Conservation (phyloP, 2,797 vertebrate species). For the Tenualosa ilisha region DNA sequence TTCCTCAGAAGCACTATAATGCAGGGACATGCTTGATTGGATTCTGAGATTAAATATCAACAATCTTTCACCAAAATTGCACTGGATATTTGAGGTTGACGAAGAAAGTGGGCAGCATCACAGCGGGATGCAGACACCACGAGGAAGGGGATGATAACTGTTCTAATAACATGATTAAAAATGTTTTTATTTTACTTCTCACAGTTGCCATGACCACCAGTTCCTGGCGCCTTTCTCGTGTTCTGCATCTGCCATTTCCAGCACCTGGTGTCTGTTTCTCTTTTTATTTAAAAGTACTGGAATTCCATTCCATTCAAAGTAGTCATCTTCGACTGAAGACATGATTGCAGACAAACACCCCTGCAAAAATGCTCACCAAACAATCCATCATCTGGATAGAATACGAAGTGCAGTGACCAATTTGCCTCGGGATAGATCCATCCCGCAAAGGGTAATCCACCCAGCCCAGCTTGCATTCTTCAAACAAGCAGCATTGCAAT, state of each 20-base stretch:
- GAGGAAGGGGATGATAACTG: neutral
- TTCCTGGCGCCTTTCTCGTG: neutral
- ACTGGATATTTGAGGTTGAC: neutral
- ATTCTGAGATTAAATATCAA: neutral
- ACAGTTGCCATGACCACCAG: neutral
- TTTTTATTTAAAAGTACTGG: slow-evolving; percentile 5
- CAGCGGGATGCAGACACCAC: neutral
- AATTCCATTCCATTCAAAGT: neutral
- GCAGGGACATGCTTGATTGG: neutral
- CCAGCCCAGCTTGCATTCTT: neutral
- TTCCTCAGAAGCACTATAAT: neutral
- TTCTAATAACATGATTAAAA: neutral
- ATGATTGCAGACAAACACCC: slow-evolving; percentile 11
- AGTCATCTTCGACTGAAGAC: neutral
- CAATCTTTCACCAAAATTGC: neutral
- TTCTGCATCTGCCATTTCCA: neutral
- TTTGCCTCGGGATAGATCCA: neutral
- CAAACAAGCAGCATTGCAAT: neutral
- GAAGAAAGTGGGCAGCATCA: neutral
- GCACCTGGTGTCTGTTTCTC: neutral
- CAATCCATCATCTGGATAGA: neutral
- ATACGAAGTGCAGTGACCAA: neutral
- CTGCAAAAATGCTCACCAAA: neutral
- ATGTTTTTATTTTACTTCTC: slow-evolving; percentile 5
- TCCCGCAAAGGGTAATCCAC: neutral